A percentile compares a stretch with the other conserved stretches of the same genome.
Conservation (phyloP, 1,140 invertebrate genomes). For the Drosophila aff. region DNA sequence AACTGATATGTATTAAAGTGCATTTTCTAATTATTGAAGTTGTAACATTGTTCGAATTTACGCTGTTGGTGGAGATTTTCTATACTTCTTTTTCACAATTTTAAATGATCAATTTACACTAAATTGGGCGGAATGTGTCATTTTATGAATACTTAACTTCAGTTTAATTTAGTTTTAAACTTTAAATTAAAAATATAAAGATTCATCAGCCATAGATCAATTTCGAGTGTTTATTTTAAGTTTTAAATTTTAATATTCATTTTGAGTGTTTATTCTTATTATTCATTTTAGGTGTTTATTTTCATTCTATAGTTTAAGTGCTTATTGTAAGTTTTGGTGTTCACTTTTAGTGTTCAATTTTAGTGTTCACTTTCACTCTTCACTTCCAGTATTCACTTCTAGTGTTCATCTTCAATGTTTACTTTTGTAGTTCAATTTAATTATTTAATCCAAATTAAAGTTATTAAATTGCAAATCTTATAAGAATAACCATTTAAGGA, state of each 20-base stretch:
- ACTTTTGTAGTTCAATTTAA: not conserved
- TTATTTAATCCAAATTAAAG: not conserved
- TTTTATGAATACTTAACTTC: no score
- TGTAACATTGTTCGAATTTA: not conserved
- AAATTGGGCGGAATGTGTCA: not conserved
- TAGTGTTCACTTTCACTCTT: not conserved
- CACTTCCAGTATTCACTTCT: not conserved
- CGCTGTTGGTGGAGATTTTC: not conserved
- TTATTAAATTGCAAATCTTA: not conserved
- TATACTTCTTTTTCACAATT: no score
- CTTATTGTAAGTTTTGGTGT: no score
- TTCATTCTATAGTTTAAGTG: not conserved
- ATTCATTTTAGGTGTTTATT: not conserved
- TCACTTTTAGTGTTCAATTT: no score
- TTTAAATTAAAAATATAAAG: no score
- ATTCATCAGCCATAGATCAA: no score
- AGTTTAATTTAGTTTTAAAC: no score
- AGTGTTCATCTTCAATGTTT: not conserved
- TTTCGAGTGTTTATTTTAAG: not conserved
- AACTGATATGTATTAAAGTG: not conserved
- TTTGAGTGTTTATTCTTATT: not conserved
- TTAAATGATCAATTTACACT: not conserved
- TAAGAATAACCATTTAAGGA: no score
- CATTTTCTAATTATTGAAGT: not conserved
- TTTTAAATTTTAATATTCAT: not conserved